Conservation (phyloP, 2,113 vertebrate species). For the Lates calcarifer region DNA sequence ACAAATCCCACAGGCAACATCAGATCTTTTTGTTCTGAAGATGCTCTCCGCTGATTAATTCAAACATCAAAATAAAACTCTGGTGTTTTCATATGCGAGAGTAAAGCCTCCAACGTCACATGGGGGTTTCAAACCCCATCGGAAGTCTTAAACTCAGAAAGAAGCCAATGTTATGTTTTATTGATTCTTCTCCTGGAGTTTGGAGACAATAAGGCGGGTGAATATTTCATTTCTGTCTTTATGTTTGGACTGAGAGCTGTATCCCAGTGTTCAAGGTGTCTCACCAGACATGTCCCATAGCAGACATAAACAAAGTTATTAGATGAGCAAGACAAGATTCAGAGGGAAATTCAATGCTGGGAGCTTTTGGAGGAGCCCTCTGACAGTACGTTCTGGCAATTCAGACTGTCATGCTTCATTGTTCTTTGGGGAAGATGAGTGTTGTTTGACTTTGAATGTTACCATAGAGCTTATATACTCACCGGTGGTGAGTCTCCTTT, state of each 20-base stretch:
- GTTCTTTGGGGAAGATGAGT: constrained; percentile 61
- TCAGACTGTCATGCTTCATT: constrained; percentile 71
- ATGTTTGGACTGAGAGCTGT: constrained; percentile 75
- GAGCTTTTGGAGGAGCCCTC: constrained; percentile 58
- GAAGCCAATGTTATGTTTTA: constrained; percentile 80
- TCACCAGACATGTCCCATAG: constrained; percentile 72
- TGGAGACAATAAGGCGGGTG: constrained; percentile 79
- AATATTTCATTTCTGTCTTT: constrained; percentile 80
- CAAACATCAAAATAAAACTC: constrained; percentile 83
- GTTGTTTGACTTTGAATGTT: constrained; percentile 72
- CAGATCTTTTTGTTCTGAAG: constrained; percentile 82
- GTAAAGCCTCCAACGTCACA: constrained; percentile 72
- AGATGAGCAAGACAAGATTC: constrained; percentile 74
- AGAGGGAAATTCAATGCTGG: constrained; percentile 55
- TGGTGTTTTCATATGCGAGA: constrained; percentile 71
- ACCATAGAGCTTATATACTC: constrained; percentile 51
- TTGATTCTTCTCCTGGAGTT: constrained; percentile 81
- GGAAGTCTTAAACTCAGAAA: constrained; percentile 80
- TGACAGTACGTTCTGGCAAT: constrained; percentile 62
- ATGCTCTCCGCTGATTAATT: constrained; percentile 84
- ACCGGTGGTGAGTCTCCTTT: constrained; percentile 41
- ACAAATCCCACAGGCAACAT: constrained; percentile 78
- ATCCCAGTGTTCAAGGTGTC: constrained; percentile 78
- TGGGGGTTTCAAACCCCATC: constrained; percentile 75
- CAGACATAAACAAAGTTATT: constrained; percentile 81